Base-by-base conservation (phyloP, 2,113 vertebrate genomes). In the Ochotona curzoniae region DNA sequence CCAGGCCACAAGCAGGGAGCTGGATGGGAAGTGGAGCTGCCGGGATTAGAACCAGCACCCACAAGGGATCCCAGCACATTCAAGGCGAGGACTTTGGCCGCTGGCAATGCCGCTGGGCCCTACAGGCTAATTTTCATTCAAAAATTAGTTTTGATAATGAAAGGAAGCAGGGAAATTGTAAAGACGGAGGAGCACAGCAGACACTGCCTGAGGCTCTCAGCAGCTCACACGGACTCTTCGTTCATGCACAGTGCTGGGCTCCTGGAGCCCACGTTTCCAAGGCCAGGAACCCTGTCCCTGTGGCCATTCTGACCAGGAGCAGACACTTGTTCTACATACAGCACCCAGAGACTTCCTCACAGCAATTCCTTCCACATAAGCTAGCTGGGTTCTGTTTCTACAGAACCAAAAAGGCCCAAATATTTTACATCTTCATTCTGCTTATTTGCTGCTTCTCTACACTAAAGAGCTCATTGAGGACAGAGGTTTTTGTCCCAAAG, bases 351-450 rank as follows among this genome's bases (percentile, higher is more conserved):
- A 79, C 76, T 47, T 35, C 25, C 32, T 80, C 49, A 32, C 4
- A 61, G n/a, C 61, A 60, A 81, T n/a, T 83, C 38, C 35, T 87
- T 84, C 80, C 51, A 20, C 63, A 78, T 84, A 90, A 73, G 14
- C 82, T 64, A 92, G 44, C 76, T 83, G 60, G 66, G 67, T 81
- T 90, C 51, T 82, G 70, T 73, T 85, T 92, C 78, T 85, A 71
- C 21, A 44, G n/a, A 87, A 83, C 63, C 54, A 84, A 80, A 70
- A 75, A 30, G 25, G 73, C 90, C 73, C 47, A 76, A 94, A 66
- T 44, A 61, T 44, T 44, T 44, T 44, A 87, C n/a, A 76, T 17
- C 47, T 49, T 76, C 66, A 73, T 15, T 6, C 38, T 54, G 75
- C 69, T 84, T 92, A 67, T 35, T 57, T 83, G 54, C 54, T 90